A percentile compares a stretch with the other conserved stretches of the same genome.
phyloP scores from a whole-genome alignment of 2,113 vertebrate species.

The Bubalus kerabau region DNA sequence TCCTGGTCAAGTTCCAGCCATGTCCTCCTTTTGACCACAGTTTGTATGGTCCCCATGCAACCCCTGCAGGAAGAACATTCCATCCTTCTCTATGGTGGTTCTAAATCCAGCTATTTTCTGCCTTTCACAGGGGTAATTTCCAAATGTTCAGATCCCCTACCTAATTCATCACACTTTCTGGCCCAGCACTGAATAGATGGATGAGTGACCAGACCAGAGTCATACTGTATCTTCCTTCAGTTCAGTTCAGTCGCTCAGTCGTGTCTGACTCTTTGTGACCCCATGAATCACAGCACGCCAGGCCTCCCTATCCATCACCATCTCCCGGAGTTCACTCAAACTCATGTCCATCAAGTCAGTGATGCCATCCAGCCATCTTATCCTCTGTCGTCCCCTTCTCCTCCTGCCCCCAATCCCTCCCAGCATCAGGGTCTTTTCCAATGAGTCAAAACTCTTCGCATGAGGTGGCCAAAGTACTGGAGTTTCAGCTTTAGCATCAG shows the following conservation, averaged over 20 bases:
- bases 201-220: neutral
- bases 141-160: neutral
- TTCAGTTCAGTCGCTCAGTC: fast-evolving
- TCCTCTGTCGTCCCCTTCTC: neutral
- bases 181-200: fast-evolving
- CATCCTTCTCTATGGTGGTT: neutral
- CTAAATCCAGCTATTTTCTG: neutral
- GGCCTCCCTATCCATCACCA: neutral
- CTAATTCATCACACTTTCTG: neutral
- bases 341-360: fast-evolving
- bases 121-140: neutral
- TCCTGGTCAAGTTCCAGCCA: neutral
- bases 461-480: neutral
- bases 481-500: neutral
- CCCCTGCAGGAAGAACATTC: neutral
- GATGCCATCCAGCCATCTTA: neutral
- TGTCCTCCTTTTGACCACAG: neutral
- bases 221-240: neutral
- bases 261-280: fast-evolving
- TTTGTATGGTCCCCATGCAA: neutral
- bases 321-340: fast-evolving
- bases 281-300: neutral
- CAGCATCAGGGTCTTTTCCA: neutral
- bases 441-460: neutral
- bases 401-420: neutral